Evolutionary conservation across 2,797 vertebrate species (phyloP).

Genomic region (Gastrophryne carolinensis): DNA sequence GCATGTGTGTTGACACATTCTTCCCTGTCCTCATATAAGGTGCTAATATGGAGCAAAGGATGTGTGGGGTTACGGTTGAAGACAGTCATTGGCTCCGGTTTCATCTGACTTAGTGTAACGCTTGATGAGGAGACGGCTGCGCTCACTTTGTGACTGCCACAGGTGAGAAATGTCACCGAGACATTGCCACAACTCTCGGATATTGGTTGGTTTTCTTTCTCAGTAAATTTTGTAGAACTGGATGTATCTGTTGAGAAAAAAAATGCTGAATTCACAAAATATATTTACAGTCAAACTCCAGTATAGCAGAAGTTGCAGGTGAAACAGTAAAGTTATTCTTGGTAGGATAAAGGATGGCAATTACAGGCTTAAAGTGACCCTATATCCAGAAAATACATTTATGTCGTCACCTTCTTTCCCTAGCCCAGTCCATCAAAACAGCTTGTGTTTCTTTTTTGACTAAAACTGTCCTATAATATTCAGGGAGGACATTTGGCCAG

Average conservation of each 20-base stretch:
- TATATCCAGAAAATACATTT: no score
- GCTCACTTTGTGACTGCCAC: constrained; percentile 65
- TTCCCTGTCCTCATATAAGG: constrained; percentile 70
- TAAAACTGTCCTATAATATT: no score
- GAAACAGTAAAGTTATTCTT: no score
- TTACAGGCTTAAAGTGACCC: no score
- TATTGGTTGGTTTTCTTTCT: constrained; percentile 68
- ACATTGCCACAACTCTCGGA: constrained; percentile 65
- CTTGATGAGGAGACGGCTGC: constrained; percentile 54
- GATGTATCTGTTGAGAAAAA: constrained; percentile 61
- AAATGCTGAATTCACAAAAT: no score
- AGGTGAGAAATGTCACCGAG: constrained; percentile 65
- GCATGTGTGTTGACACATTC: constrained; percentile 65
- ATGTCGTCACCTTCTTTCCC: no score
- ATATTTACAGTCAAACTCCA: no score
- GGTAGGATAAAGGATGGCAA: no score
- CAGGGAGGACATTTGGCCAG: no score
- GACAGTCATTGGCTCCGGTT: constrained; percentile 64
- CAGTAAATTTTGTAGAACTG: constrained; percentile 53
- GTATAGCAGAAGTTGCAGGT: no score
- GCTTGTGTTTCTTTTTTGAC: no score
- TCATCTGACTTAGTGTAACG: constrained; percentile 61
- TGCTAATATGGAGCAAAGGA: constrained; percentile 74
- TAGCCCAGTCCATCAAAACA: no score
- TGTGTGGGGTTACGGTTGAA: constrained; percentile 72